phyloP scores from a whole-genome alignment of 2,888 invertebrate genomes.

The Cephus rjabovi region DNA sequence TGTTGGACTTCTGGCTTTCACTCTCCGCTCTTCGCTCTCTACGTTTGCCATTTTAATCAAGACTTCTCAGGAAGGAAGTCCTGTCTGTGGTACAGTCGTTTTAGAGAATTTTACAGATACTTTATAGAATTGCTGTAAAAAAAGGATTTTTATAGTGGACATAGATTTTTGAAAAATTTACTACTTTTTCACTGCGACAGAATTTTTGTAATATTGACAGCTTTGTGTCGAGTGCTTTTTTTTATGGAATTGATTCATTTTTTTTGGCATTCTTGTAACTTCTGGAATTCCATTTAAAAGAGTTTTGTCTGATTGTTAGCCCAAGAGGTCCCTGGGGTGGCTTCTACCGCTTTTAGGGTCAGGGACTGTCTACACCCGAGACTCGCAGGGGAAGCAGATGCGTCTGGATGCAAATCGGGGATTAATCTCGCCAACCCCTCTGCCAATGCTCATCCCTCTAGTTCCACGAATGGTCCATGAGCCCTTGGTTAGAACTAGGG shows the following conservation, averaged over 20 bases:
- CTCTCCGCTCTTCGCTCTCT: constrained; percentile 24
- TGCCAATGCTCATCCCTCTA: constrained; percentile 39
- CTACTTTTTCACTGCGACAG: neutral
- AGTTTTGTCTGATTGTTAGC: neutral
- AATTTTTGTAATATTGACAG: neutral
- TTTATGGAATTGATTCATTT: neutral
- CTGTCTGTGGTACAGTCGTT: constrained; percentile 50
- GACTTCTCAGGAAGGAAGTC: constrained; percentile 61
- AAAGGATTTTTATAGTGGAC: neutral
- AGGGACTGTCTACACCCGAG: constrained; percentile 33
- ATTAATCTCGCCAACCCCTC: constrained; percentile 63
- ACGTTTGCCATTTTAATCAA: constrained; percentile 66
- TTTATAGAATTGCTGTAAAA: neutral
- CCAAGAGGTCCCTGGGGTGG: constrained; percentile 12
- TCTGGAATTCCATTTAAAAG: neutral
- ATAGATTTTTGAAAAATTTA: neutral
- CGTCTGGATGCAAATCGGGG: constrained; percentile 65
- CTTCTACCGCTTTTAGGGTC: constrained; percentile 28
- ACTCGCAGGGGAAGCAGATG: constrained; percentile 59
- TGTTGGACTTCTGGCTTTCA: constrained; percentile 48
- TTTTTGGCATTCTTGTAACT: neutral
- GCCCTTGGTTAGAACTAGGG: constrained; percentile 28
- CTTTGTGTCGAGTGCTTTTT: neutral
- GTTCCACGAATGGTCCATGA: constrained; percentile 30
- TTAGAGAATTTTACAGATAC: neutral